Evolutionary conservation across 2,888 invertebrate genomes (phyloP), one percentile per base, ranked within the genome.

Genomic region (Euphydryas editha): DNA sequence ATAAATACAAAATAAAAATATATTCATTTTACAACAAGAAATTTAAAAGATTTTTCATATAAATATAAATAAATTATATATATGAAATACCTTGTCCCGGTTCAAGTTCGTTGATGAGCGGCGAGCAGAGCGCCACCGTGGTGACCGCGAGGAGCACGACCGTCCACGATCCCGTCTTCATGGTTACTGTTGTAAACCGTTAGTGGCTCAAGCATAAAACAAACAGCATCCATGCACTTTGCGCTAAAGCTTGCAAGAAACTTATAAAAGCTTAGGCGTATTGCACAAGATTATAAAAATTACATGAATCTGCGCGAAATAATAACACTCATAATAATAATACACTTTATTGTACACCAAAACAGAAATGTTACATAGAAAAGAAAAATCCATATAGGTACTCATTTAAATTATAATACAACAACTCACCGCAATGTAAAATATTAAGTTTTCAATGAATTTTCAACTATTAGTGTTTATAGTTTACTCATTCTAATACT

Each of bases 41-140:
- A 30, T 30, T 30, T 30, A 8, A 30, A n/a, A 30, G 5, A 30
- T 30, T 30, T 30, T 30, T 2, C 30, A 8, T 30, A 30, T 30
- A 24, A 13, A 49, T 49, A 49, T 4, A 13, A 49, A 21, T 54
- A 51, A 46, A 65, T 60, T 62, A 59, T 30, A 55, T 57, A 58
- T 15, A 47, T 62, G 56, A 24, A 64, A 62, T 83, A 91, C 92
- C 87, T 87, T 90, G 80, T 68, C 88, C 90, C 18, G 87, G 86
- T 72, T 78, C 80, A 62, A 87, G 80, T 68, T 91, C 74, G 72
- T 90, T 90, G 74, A 90, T 74, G 58, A 92, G 80, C 47, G 93
- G 86, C 42, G 89, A 82, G 69, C 83, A 78, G 55, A 83, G 74
- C 62, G 76, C 79, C 13, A 79, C 80, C 17, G 83, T 75, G 51